Conservation (phyloP, 37 sponge, comb jelly and placozoan species). For the Halichondria panicea region DNA sequence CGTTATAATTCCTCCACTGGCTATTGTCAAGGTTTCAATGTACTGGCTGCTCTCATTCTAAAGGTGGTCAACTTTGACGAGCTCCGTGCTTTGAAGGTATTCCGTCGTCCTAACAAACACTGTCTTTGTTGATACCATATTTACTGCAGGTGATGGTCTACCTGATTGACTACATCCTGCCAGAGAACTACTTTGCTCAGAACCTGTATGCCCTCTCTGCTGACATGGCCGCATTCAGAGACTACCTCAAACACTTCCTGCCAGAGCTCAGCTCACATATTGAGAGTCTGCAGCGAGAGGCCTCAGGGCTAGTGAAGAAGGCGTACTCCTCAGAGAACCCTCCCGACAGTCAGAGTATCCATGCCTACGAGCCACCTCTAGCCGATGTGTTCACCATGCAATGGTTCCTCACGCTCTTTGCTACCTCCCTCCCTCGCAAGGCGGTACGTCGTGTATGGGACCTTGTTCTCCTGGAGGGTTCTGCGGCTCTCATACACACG, state of each 20-base stretch:
- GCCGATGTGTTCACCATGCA: conserved; percentile 89
- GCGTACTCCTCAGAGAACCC: conserved; percentile 52
- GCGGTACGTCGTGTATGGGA: conserved; percentile 82
- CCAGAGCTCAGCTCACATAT: conserved; percentile 79
- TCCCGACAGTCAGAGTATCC: conserved; percentile 39
- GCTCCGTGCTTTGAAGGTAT: conserved; percentile 68
- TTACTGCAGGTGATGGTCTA: conserved; percentile 70
- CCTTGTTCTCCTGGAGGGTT: conserved; percentile 77
- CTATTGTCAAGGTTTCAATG: conserved; percentile 94
- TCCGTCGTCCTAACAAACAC: neutral
- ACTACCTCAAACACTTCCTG: conserved; percentile 61
- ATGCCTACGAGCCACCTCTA: conserved; percentile 85
- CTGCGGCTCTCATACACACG: conserved; percentile 72
- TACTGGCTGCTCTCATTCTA: conserved; percentile 83
- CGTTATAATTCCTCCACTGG: conserved; percentile 82
- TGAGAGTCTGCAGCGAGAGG: conserved; percentile 40
- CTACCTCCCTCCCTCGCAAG: conserved; percentile 73
- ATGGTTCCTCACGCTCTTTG: conserved; percentile 91
- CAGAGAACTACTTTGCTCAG: conserved; percentile 86
- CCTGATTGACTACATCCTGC: conserved; percentile 78
- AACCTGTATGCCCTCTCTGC: conserved; percentile 74
- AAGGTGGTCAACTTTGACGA: conserved; percentile 78
- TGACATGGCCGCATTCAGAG: conserved; percentile 80
- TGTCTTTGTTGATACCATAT: neutral
- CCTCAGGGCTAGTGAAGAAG: conserved; percentile 32